Base-by-base conservation (phyloP, 2,113 vertebrate species). In the Sphyrna mokarran region DNA sequence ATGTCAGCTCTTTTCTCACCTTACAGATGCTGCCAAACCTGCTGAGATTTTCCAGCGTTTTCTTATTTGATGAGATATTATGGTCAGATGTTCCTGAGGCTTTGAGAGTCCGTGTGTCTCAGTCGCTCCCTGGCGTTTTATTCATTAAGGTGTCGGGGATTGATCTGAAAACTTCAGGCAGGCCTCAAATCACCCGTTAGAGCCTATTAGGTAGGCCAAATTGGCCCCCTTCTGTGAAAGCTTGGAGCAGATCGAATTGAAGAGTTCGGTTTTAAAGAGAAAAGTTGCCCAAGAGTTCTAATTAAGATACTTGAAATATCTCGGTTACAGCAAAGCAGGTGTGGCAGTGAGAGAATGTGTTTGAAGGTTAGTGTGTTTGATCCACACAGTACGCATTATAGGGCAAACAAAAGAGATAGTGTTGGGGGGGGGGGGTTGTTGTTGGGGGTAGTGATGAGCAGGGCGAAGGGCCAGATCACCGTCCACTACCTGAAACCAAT, bases 291-390 rank as follows among this genome's bases (percentile, higher is more conserved):
- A 20, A 3, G 29, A 63, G 89, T 94, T 94, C 68, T 94, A 94
- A 94, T 94, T 43, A 94, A 69, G 91, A 43, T 70, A 48, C 93
- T 70, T 94, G 69, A 70, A 94, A 48, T 70, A 43, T 68, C n/a
- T 40, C 48, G 93, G 66, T 48, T 26, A 70, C 68, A 2, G 22
- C 66, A 48, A 29, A 26, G 37, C 93, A 94, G 93, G 37, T 94
- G 93, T 94, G 66, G 10, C 20, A 43, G 9, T 2, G 26, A 70
- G 22, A 70, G 93, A 70, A 94, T 70, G 37, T 14, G 10, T 70
- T 94, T 70, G 63, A 94, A 70, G 66, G n/a, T 94, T 43, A 72
- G 9, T 48, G 70, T 94, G 66, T 94, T 70, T 70, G 40, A 70
- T 70, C 37, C 40, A 2, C 37, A 29, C 66, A n/a, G 37, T 94